Evolutionary conservation across 2,113 vertebrate species (phyloP).

Genomic region (Lophotis ruficrista): DNA sequence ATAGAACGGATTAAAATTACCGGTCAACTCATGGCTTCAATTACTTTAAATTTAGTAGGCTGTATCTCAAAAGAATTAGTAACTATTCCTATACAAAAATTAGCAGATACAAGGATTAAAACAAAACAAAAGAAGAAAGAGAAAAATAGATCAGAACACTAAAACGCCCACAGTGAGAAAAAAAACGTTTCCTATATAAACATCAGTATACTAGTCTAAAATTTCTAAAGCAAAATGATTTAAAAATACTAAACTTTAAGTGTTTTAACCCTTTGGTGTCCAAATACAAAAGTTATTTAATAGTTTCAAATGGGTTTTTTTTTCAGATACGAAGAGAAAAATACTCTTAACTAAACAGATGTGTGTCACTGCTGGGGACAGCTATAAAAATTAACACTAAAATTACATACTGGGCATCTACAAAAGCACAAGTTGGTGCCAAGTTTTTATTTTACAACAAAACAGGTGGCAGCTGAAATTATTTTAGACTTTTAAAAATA

Average conservation of each 20-base stretch:
- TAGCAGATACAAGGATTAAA: slow-evolving; percentile 83
- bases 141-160: slow-evolving; percentile 71
- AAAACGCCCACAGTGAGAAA: slow-evolving; percentile 72
- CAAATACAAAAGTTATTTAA: slow-evolving; percentile 65
- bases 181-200: slow-evolving; percentile 55
- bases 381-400: slow-evolving; percentile 12
- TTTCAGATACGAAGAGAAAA: slow-evolving; percentile 56
- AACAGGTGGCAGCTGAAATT: neutral
- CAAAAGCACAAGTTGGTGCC: slow-evolving; percentile 76
- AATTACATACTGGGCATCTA: slow-evolving; percentile 56
- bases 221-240: slow-evolving; percentile 62
- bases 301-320: slow-evolving; percentile 5
- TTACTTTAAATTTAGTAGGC: slow-evolving; percentile 82
- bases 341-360: slow-evolving; percentile 26
- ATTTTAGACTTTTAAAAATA: neutral
- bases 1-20: slow-evolving; percentile 78
- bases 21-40: slow-evolving; percentile 80
- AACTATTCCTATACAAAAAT: slow-evolving; percentile 81
- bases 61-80: slow-evolving; percentile 81
- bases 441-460: slow-evolving; percentile 76
- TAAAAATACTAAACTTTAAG: slow-evolving; percentile 44
- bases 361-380: slow-evolving; percentile 2
- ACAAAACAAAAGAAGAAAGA: slow-evolving; percentile 61
- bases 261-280: slow-evolving; percentile 84
- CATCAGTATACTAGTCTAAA: slow-evolving; percentile 69